A percentile compares a stretch with the other conserved stretches of the same genome.
phyloP scores from a whole-genome alignment of 2,797 vertebrate genomes.

The Sciurus vulgaris region DNA sequence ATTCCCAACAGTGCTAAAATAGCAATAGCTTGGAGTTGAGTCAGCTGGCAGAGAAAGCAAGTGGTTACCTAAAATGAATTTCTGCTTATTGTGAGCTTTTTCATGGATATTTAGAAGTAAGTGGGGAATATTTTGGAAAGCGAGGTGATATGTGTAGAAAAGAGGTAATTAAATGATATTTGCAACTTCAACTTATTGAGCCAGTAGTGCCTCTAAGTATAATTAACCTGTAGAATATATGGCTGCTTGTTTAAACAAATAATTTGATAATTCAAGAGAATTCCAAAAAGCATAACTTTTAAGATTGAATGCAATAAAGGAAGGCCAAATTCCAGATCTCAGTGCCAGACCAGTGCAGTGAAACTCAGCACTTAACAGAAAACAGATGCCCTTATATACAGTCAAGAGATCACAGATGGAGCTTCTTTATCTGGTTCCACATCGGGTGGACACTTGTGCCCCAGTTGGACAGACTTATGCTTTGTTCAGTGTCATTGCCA shows the following conservation, averaged over 20 bases:
- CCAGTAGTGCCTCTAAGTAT: neutral
- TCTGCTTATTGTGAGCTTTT: neutral
- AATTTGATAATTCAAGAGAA: neutral
- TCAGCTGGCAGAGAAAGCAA: neutral
- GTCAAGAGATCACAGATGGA: neutral
- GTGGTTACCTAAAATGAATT: neutral
- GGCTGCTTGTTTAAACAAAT: neutral
- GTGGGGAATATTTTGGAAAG: neutral
- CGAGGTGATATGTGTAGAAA: neutral
- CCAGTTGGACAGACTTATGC: neutral
- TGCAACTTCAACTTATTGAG: conserved; percentile 45
- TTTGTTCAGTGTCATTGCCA: neutral
- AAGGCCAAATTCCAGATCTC: neutral
- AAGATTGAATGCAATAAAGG: neutral
- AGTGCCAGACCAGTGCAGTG: neutral
- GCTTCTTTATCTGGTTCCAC: neutral
- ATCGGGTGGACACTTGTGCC: neutral
- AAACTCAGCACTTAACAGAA: neutral
- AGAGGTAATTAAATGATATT: neutral
- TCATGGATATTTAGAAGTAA: neutral
- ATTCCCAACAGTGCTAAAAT: neutral
- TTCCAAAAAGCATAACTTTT: neutral
- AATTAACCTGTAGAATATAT: neutral
- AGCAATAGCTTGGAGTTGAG: neutral
- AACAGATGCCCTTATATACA: neutral